Base-by-base conservation (phyloP, 2,888 invertebrate genomes). In the Trypoxylon attenuatum region DNA sequence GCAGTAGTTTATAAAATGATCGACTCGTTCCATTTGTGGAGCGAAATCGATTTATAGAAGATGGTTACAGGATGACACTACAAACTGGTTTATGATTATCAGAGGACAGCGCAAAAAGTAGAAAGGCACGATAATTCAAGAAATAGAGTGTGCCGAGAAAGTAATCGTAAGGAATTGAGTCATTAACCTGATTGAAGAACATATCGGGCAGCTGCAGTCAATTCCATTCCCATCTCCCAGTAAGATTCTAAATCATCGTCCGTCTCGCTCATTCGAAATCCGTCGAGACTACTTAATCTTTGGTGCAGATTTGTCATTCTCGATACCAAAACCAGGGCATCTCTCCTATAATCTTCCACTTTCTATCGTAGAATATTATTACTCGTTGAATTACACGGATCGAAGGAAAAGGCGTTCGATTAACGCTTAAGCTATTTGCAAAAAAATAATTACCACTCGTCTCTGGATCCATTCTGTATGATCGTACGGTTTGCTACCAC, bases 381-480 rank as follows among this genome's bases (percentile, higher is more conserved):
- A 33, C 33, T 33, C n/a, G n/a, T n/a, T n/a, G n/a, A n/a, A n/a
- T n/a, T n/a, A n/a, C n/a, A n/a, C n/a, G n/a, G n/a, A n/a, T n/a
- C n/a, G n/a, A n/a, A n/a, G n/a, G n/a, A n/a, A n/a, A n/a, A n/a
- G n/a, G n/a, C 15, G 6, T 33, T 38, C 5, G 3, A 38, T 25
- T 33, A 2, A 2, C 13, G 6, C 18, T n/a, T 38, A 38, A 16
- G 54, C 63, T 69, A 54, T 16, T 62, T 23, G 18, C 39, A 67
- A 61, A 42, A 60, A 5, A 84, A n/a, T n/a, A n/a, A 89, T 88
- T 88, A 94, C 95, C 89, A 93, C 89, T 87, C 94, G 90, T 83
- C 91, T 92, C 77, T 92, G 91, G 73, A 94, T 89, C 95, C 95
- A 95, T 73, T 90, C 89, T 53, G 90, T 89, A 84, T 94, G 93